Evolutionary conservation across 2,113 vertebrate genomes (phyloP), one percentile per base, ranked within the genome.

Genomic region (Tragelaphus buxtoni): DNA sequence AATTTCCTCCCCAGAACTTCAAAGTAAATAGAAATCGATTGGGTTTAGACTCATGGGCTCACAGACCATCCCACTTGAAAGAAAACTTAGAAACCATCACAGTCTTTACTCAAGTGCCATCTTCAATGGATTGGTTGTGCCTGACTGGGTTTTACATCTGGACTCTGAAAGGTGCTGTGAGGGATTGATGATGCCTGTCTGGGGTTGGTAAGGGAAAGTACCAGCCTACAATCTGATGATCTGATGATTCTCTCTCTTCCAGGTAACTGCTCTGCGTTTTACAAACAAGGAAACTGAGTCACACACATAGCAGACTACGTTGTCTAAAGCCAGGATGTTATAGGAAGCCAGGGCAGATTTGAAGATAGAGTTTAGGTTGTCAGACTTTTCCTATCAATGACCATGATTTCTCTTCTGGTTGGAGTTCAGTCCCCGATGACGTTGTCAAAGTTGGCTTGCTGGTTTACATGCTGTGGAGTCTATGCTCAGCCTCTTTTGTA

Each of bases 1-100:
- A 4, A 49, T 91, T 82, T 96, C 92, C 81, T 82, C 39, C 39
- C 79, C 30, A n/a, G 51, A 58, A 81, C 60, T 87, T 95, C 81
- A 80, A 87, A 90, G 81, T 39, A 9, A 81, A 14, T 24, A 84
- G 42, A 51, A 84, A 61, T 42, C 32, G 5, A 13, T 3, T 13
- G 28, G 83, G 17, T 16, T 47, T 30, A 35, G 90, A 30, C 51
- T 61, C 53, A 18, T 0, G 60, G 53, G 17, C 20, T n/a, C 65
- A 24, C 3, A 58, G 63, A 14, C 84, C 42, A 18, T 76, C 53
- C 6, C 39, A 3, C 3, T 4, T 28, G 35, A 58, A 87, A 47
- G 82, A 65, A 47, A 87, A 35, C 22, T 17, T 77, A 35, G 83
- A 74, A 61, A 42, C 4, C 17, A 2, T 26, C 32, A 4, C 55